Evolutionary conservation across 2,888 invertebrate genomes (phyloP), one percentile per base, ranked within the genome.

Genomic region (Meteorus cinctellus): DNA sequence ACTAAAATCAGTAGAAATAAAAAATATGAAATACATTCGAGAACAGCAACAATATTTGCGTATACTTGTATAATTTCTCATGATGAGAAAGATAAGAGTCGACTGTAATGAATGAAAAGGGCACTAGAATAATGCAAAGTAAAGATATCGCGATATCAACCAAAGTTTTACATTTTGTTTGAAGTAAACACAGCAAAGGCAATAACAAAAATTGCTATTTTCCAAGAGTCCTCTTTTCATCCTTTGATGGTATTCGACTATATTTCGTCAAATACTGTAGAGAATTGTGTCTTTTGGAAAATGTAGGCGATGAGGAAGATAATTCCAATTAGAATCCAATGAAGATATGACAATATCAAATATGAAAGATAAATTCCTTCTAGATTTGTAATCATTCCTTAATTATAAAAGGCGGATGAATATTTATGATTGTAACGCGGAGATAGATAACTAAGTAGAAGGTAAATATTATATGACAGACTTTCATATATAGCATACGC

Each of bases 201-300:
- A 75, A 75, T 75, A 75, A 75, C 60, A 45, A 24, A 66, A 59
- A 75, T 60, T 75, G 51, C 66, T 66, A 19, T 31, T 31, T 59
- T 66, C 66, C 55, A 34, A 67, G 71, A 59, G 34, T 66, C 10
- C 66, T 60, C 41, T 16, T 34, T 19, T 4, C 29, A 24, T 16
- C 6, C 63, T 63, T 63, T 16, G 16, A 62, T 31, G 4, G 4
- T 62, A 62, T 62, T 29, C n/a, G 3, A 31, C 16, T 3, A 62
- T 3, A 62, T 29, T 62, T n/a, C 16, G 4, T 12, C 14, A 31
- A 63, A 34, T 31, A 29, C 3, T 16, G 16, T 4, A 19, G 14
- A 12, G 19, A 8, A 19, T 19, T 55, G 19, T n/a, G 55, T 55
- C 19, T 19, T 55, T 24, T 55, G 55, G 19, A 6, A 8, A 24